A percentile compares a stretch with the other conserved stretches of the same genome.
Evolutionary conservation across 2,797 vertebrate species (phyloP).

Genomic region (Ara ararauna): DNA sequence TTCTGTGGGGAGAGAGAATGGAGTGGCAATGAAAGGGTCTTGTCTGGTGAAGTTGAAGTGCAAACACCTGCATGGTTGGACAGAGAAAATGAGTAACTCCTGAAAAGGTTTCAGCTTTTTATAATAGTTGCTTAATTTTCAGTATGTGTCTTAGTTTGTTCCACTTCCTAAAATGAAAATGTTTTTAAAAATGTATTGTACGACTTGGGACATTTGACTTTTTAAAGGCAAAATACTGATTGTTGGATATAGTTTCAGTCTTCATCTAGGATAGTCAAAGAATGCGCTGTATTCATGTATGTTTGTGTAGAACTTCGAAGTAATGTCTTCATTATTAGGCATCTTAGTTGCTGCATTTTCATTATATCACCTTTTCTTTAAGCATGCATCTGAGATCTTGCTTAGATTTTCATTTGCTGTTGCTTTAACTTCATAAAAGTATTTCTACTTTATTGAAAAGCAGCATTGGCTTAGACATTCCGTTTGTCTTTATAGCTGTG

Average conservation of each 20-base stretch:
- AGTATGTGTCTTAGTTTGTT: not conserved
- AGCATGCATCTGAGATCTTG: not conserved
- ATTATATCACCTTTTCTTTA: not conserved
- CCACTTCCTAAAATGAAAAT: not conserved
- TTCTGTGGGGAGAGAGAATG: not conserved
- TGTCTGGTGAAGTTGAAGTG: not conserved
- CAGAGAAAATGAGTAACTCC: not conserved
- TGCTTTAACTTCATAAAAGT: not conserved
- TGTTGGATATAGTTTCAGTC: not conserved
- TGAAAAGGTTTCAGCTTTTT: not conserved
- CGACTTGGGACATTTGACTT: rapidly evolving
- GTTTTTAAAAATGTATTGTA: not conserved
- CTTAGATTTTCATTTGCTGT: not conserved
- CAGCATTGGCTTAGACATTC: not conserved
- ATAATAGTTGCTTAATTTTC: not conserved
- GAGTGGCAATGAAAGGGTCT: not conserved
- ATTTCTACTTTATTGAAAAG: not conserved
- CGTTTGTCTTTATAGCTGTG: not conserved
- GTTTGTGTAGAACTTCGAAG: not conserved
- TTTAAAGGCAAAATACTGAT: not conserved
- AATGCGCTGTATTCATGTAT: not conserved
- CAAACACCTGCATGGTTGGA: not conserved
- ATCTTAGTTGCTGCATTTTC: not conserved
- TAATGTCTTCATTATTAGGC: not conserved
- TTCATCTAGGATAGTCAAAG: not conserved